Conservation (phyloP, 2,113 vertebrate species). For the Tamias sibiricus region DNA sequence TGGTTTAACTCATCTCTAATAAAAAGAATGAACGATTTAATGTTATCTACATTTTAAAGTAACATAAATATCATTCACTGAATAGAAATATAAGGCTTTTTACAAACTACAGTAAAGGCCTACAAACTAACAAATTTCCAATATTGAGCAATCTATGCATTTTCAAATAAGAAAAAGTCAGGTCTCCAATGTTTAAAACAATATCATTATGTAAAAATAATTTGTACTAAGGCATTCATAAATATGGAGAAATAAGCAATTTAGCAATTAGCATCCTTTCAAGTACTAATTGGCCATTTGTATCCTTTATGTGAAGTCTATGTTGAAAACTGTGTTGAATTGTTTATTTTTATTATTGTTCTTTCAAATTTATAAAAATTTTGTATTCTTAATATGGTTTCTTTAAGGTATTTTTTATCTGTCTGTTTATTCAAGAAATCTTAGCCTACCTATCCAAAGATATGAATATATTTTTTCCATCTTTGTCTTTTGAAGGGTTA, state of each 20-base stretch:
- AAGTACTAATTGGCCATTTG: not conserved
- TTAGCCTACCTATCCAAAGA: not conserved
- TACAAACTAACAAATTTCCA: not conserved
- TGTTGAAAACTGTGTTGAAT: not conserved
- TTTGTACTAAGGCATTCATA: not conserved
- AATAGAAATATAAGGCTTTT: not conserved
- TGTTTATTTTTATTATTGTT: not conserved
- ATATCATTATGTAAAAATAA: slow-evolving; percentile 8
- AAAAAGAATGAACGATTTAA: slow-evolving; percentile 1
- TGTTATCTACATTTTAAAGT: not conserved
- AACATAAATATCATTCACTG: not conserved
- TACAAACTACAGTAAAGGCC: not conserved
- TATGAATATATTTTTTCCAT: not conserved
- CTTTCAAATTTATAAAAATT: not conserved
- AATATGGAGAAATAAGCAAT: not conserved
- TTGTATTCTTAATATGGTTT: too few relatives aligned
- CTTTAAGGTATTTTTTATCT: not conserved
- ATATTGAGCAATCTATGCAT: slow-evolving; percentile 1
- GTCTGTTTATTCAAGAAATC: not conserved
- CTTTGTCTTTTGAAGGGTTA: not conserved
- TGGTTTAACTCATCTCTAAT: not conserved
- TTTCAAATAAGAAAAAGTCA: slow-evolving; percentile 2
- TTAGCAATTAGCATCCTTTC: not conserved
- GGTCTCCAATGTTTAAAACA: not conserved
- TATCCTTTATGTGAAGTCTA: not conserved